Base-by-base conservation (phyloP, 2,888 invertebrate species). In the Eulithis prunata region DNA sequence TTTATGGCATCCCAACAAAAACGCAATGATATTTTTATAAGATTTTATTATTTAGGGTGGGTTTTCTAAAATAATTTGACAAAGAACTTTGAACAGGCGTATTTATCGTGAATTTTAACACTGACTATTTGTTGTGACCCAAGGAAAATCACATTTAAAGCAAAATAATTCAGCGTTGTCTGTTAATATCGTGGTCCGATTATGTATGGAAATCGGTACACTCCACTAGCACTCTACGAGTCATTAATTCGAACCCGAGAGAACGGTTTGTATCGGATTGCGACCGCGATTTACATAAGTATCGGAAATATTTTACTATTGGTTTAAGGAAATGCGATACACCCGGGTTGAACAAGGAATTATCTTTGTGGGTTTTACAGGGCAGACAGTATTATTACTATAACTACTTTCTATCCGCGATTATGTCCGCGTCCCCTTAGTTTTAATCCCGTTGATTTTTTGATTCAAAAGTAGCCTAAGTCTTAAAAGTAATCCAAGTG, bases 201-300 rank as follows among this genome's bases (percentile, higher is more conserved):
- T 73, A 71, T 69, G 54, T 68, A 73, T 77, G 73, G 74, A 75
- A 80, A 80, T 77, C 74, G 78, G 74, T 77, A 75, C 76, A 74
- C 75, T 78, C 74, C 62, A 73, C 66, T 66, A 71, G 72, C 75
- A 76, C 77, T 78, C 75, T 75, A 71, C 62, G 58, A 77, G 76
- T 78, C 78, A 75, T 81, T 81, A 79, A 79, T 81, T 78, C 77
- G 77, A 73, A 76, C 77, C 78, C 76, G 77, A 73, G 72, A 73
- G 75, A 75, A 74, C 79, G 75, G 78, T 78, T 80, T 76, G 76
- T 78, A 79, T 79, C 79, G 76, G 77, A 75, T 79, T 71, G 64
- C 73, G 75, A 72, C 72, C 75, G 71, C 73, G 65, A 81, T 81
- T 81, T 78, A 78, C 66, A 66, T 80, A 80, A 80, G 76, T 76